Evolutionary conservation across 2,113 vertebrate species (phyloP).

Genomic region (Noctilio leporinus): DNA sequence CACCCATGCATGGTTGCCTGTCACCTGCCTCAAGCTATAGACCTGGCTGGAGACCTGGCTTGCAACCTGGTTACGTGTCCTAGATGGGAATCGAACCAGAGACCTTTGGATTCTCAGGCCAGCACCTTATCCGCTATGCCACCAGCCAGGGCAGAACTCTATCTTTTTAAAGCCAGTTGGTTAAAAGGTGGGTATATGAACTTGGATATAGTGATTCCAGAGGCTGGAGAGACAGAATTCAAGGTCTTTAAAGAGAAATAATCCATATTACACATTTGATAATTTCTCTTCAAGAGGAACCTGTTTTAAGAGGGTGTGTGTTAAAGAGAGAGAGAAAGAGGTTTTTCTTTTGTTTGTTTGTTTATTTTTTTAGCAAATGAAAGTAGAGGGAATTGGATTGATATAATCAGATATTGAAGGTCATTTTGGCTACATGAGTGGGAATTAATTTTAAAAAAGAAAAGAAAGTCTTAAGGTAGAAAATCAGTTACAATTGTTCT

Average conservation of each 20-base stretch:
- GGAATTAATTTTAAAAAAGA: neutral
- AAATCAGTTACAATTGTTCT: neutral
- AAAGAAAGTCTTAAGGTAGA: neutral
- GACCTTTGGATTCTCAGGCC: too few relatives aligned
- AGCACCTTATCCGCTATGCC: too few relatives aligned
- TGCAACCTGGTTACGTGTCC: too few relatives aligned
- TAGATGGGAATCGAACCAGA: too few relatives aligned
- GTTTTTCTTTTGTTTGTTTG: too few relatives aligned
- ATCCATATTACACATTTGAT: neutral
- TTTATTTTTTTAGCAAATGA: too few relatives aligned
- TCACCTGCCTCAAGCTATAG: too few relatives aligned
- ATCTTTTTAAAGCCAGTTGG: neutral
- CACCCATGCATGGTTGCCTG: too few relatives aligned
- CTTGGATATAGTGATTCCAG: neutral
- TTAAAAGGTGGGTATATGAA: neutral
- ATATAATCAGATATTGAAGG: neutral
- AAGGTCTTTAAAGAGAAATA: neutral
- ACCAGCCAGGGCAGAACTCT: too few relatives aligned
- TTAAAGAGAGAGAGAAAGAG: too few relatives aligned
- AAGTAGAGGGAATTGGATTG: neutral
- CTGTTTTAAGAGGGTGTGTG: neutral
- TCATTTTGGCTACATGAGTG: neutral
- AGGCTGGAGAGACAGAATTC: neutral
- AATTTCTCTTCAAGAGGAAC: neutral
- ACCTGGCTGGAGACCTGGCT: too few relatives aligned